Conservation (phyloP, 2,113 vertebrate genomes). For the Dryoscopus gambensis region DNA sequence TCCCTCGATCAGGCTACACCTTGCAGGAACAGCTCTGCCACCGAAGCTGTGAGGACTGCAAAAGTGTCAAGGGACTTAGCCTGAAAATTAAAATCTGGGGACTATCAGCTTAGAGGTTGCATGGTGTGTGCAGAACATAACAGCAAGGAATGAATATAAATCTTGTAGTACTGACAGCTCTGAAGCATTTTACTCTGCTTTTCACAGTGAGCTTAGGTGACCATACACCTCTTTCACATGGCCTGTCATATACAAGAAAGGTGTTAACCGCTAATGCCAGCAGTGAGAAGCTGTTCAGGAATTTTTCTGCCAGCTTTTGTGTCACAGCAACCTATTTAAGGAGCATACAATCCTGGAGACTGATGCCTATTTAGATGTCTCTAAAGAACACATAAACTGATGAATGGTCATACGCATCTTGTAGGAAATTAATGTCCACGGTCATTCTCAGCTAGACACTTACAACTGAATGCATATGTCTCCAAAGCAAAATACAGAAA, state of each 20-base stretch:
- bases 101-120: background rate
- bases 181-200: background rate
- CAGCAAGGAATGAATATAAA: background rate
- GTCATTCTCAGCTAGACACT: background rate
- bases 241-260: background rate
- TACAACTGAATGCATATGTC: background rate
- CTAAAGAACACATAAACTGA: background rate
- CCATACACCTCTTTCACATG: background rate
- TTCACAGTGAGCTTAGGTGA: background rate
- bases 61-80: background rate
- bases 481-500: background rate
- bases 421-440: background rate
- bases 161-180: background rate
- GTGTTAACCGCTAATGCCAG: constrained; percentile 20
- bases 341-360: background rate
- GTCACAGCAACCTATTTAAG: background rate
- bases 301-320: background rate
- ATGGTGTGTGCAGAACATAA: rapidly evolving
- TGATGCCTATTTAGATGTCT: background rate
- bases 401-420: background rate
- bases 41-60: background rate
- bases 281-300: background rate
- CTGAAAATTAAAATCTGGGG: background rate
- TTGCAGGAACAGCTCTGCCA: background rate
- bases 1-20: background rate